phyloP scores from a whole-genome alignment of 2,888 invertebrate species.

The Laspeyria flexula region DNA sequence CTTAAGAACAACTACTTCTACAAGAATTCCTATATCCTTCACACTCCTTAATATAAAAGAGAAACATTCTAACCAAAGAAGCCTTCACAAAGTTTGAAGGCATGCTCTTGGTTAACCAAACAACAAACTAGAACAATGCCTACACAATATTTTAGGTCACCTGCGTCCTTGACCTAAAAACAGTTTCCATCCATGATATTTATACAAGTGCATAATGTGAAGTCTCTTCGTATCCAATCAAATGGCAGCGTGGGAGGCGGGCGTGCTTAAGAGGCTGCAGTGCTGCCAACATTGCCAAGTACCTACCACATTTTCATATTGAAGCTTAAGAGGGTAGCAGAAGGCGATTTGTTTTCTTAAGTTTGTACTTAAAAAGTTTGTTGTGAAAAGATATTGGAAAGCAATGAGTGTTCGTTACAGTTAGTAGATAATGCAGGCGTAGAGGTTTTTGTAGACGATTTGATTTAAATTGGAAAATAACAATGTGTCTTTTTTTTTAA shows the following conservation, averaged over 20 bases:
- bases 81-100: not conserved
- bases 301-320: constrained; percentile 28
- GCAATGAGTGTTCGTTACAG: not conserved
- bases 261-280: constrained; percentile 64
- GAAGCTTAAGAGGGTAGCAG: constrained; percentile 13
- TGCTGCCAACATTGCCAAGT: constrained; percentile 44
- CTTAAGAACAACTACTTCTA: no score
- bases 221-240: constrained; percentile 26
- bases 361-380: not conserved
- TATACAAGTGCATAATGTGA: constrained; percentile 15
- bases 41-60: no score
- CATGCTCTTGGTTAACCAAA: not conserved
- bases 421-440: not conserved
- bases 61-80: not conserved
- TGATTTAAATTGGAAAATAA: not conserved
- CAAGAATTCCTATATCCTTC: no score
- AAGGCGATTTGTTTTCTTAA: constrained; percentile 16
- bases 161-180: constrained; percentile 15
- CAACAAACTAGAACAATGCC: not conserved
- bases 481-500: no score
- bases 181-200: constrained; percentile 6
- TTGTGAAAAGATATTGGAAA: not conserved
- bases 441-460: not conserved
- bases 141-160: constrained; percentile 11
- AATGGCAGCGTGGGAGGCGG: constrained; percentile 34